Conservation (phyloP, 2,797 vertebrate species). For the Scleropages formosus region DNA sequence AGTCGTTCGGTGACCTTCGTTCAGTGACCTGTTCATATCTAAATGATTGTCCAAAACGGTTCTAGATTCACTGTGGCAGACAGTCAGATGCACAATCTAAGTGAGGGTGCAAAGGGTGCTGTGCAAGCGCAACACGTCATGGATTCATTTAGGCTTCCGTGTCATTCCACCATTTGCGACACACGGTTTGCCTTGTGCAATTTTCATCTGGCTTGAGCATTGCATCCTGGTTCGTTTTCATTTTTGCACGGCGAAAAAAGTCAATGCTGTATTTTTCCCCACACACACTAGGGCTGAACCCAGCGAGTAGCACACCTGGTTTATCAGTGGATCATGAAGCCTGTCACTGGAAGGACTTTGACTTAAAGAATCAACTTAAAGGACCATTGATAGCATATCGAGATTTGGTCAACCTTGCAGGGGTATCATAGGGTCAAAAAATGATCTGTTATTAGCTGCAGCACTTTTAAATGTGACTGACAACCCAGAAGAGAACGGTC, state of each 20-base stretch:
- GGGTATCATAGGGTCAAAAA: conserved; percentile 54
- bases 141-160: conserved; percentile 64
- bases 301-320: conserved; percentile 59
- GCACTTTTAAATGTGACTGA: conserved; percentile 64
- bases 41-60: conserved; percentile 76
- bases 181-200: conserved; percentile 61
- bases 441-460: conserved; percentile 64
- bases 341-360: too few species aligned
- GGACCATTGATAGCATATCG: conserved; percentile 65
- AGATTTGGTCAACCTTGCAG: conserved; percentile 60
- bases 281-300: conserved; percentile 41
- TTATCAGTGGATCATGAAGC: conserved; percentile 56
- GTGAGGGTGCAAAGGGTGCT: conserved; percentile 71
- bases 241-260: conserved; percentile 44
- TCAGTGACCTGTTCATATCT: conserved; percentile 74
- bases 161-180: conserved; percentile 62
- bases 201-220: conserved; percentile 61
- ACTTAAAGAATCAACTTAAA: conserved; percentile 57
- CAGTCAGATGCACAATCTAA: not conserved
- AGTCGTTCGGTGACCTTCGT: conserved; percentile 72
- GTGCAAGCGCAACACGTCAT: conserved; percentile 40
- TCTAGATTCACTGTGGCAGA: not conserved
- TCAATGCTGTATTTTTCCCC: conserved; percentile 49
- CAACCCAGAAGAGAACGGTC: conserved; percentile 61
- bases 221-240: conserved; percentile 37